These are phyloP conservation scores for Zaprionus lachaisei DNA, from an alignment of 1,140 invertebrate genomes.

Conservation along the genomic window DNA sequence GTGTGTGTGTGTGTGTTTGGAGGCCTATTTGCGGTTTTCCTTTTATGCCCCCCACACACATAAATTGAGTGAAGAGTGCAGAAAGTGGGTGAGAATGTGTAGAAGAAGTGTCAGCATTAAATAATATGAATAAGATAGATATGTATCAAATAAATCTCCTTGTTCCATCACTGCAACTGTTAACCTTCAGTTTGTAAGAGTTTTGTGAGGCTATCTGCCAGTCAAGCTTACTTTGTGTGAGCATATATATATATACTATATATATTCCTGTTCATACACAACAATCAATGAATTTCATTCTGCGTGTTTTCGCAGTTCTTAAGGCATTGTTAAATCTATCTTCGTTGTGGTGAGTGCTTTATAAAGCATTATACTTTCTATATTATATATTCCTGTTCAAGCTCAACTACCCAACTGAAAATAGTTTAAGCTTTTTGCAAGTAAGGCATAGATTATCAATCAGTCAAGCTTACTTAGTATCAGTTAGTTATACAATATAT, in stretches of 20 bases:
- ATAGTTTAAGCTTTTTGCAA: too few species aligned
- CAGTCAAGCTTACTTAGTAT: too few species aligned
- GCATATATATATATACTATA: background rate
- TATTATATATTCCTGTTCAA: too few species aligned
- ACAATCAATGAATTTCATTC: background rate
- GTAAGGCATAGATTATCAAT: too few species aligned
- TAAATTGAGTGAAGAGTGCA: background rate
- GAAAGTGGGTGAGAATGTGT: background rate
- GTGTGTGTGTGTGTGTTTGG: background rate
- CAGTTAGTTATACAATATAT: background rate
- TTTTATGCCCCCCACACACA: background rate
- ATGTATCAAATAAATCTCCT: background rate
- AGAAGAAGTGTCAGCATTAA: background rate
- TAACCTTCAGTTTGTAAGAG: too few species aligned
- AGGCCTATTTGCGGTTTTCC: conserved; percentile 3
- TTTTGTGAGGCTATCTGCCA: background rate
- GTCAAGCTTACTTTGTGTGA: background rate
- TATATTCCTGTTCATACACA: background rate
- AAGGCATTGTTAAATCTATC: too few species aligned
- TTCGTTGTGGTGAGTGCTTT: too few species aligned
- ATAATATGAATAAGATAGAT: too few species aligned
- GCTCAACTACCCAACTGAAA: too few species aligned
- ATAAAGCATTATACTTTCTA: too few species aligned
- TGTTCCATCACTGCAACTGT: background rate
- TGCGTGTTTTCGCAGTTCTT: too few species aligned